Percentiles rank a stretch among this genome's conserved stretches.
These are phyloP conservation scores for Amblyjoppa fuscipennis DNA, from an alignment of 2,888 invertebrate genomes.

Conservation along the genomic window DNA sequence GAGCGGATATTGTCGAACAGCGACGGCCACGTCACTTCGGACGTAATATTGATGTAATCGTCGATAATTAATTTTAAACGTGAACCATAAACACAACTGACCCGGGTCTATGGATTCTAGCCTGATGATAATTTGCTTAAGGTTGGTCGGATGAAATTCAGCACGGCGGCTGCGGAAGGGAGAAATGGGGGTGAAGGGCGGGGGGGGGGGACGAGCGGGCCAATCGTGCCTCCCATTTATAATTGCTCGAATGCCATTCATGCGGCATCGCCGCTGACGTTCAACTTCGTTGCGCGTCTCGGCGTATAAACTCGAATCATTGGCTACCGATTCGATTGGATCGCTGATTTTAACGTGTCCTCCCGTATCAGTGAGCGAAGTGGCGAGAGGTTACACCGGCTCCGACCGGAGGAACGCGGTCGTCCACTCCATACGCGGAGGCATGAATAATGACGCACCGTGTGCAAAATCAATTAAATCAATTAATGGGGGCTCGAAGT, in stretches of 20 bases:
- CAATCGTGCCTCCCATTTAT: constrained; percentile 58
- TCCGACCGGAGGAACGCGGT: constrained; percentile 21
- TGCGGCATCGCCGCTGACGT: constrained; percentile 52
- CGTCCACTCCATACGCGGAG: constrained; percentile 40
- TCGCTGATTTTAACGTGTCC: constrained; percentile 80
- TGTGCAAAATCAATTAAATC: constrained; percentile 80
- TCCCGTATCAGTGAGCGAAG: constrained; percentile 44
- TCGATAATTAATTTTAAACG: constrained; percentile 8
- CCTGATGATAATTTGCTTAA: not conserved
- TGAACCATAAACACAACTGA: not conserved
- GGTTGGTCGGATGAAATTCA: constrained; percentile 23
- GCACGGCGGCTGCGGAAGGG: too few relatives aligned
- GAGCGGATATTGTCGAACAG: not conserved
- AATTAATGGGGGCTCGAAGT: constrained; percentile 74
- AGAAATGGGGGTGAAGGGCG: not conserved
- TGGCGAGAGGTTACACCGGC: not conserved
- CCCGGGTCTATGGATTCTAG: constrained; percentile 1
- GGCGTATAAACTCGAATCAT: constrained; percentile 75
- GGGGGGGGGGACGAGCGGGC: not conserved
- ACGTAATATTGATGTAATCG: not conserved
- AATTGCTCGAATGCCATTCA: constrained; percentile 67
- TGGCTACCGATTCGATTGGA: constrained; percentile 77
- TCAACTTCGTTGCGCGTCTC: constrained; percentile 65
- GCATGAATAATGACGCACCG: constrained; percentile 79
- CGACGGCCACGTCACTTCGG: not conserved